These are phyloP conservation scores for Drosophila kikkawai DNA, from an alignment of 1,140 invertebrate genomes.

Conservation along the genomic window DNA sequence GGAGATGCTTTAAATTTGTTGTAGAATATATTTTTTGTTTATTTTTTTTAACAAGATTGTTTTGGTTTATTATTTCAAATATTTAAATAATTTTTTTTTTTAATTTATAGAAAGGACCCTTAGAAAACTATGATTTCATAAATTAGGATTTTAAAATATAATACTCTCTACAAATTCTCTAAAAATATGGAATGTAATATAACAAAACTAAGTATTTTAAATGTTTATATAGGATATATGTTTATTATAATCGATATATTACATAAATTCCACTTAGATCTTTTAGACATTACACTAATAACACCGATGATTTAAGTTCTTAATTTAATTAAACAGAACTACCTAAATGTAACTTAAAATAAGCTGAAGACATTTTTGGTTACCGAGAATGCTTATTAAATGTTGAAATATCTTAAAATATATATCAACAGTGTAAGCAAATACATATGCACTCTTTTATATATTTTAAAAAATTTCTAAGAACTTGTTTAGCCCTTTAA, in stretches of 20 bases:
- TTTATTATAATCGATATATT: background rate
- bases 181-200: background rate
- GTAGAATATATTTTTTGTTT: too few species aligned
- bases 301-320: background rate
- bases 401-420: background rate
- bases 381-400: background rate
- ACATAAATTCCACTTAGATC: background rate
- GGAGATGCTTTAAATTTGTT: too few species aligned
- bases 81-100: background rate
- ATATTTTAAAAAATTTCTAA: background rate
- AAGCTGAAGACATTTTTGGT: background rate
- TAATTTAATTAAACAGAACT: background rate
- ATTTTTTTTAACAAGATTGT: too few species aligned
- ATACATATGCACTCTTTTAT: background rate
- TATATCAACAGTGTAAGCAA: background rate
- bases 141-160: background rate
- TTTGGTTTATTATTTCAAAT: background rate
- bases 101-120: too few species aligned
- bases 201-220: background rate
- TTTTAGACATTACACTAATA: too few species aligned
- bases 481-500: background rate
- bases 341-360: background rate
- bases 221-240: background rate
- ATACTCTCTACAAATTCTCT: background rate
- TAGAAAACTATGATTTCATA: too few species aligned